A percentile compares a stretch with the other conserved stretches of the same genome.
These are phyloP conservation scores for Phorcus lineatus DNA, from an alignment of 2,888 invertebrate species.

Conservation along the genomic window DNA sequence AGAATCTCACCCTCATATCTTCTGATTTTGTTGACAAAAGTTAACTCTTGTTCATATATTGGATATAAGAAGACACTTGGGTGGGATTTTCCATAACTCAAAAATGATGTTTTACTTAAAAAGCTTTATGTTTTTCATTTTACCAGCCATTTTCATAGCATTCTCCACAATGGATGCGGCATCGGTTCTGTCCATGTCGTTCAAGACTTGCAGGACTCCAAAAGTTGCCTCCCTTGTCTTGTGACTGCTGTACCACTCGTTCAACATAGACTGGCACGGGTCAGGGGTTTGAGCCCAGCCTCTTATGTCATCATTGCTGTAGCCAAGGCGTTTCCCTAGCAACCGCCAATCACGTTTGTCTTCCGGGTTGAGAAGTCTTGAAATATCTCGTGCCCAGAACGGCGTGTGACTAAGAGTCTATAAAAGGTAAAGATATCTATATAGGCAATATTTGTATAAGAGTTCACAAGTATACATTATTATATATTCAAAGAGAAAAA, in stretches of 20 bases:
- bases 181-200: slow-evolving; percentile 70
- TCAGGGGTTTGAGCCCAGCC: slow-evolving; percentile 71
- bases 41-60: too few relatives aligned
- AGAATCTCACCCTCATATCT: too few relatives aligned
- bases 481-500: too few relatives aligned
- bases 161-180: slow-evolving; percentile 68
- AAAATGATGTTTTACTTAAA: too few relatives aligned
- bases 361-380: slow-evolving; percentile 66
- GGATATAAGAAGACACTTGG: too few relatives aligned
- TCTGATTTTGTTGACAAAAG: too few relatives aligned
- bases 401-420: slow-evolving; percentile 73
- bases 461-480: too few relatives aligned
- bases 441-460: not conserved
- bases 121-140: not conserved
- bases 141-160: slow-evolving; percentile 67
- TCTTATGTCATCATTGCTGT: slow-evolving; percentile 69
- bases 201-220: slow-evolving; percentile 63
- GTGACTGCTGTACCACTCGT: slow-evolving; percentile 73
- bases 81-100: too few relatives aligned
- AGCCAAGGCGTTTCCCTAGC: slow-evolving; percentile 68
- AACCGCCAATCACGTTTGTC: slow-evolving; percentile 70
- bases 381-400: slow-evolving; percentile 69
- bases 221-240: slow-evolving; percentile 68
- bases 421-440: not conserved
- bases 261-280: slow-evolving; percentile 71